Evolutionary conservation across 1,140 invertebrate species (phyloP).

Genomic region (Micrasema minimum): DNA sequence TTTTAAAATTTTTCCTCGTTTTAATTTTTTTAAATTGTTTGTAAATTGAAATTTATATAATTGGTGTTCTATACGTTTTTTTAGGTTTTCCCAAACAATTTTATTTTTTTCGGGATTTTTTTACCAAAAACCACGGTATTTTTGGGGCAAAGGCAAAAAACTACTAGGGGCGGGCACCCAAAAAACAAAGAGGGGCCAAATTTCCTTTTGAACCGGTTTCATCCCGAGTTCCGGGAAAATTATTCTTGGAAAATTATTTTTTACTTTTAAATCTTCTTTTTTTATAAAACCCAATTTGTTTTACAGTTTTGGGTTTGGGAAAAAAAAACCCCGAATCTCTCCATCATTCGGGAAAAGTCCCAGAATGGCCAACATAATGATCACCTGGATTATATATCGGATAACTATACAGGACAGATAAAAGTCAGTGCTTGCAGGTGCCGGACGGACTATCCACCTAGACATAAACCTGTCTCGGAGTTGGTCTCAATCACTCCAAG

Average conservation of each 20-base stretch:
- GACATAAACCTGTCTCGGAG: constrained; percentile 75
- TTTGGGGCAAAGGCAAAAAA: constrained; percentile 82
- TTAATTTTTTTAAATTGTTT: too few relatives aligned
- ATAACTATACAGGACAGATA: constrained; percentile 59
- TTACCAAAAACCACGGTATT: constrained; percentile 79
- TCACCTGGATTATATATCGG: constrained; percentile 55
- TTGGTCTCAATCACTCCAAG: constrained; percentile 53
- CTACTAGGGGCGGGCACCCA: constrained; percentile 86
- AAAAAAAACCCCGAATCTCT: constrained; percentile 69
- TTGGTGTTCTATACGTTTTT: too few relatives aligned
- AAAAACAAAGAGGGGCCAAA: constrained; percentile 72
- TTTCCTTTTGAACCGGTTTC: constrained; percentile 73
- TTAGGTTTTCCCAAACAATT: too few relatives aligned
- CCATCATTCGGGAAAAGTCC: constrained; percentile 62
- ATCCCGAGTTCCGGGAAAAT: not conserved
- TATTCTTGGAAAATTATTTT: not conserved
- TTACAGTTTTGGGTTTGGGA: constrained; percentile 75
- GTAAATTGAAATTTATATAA: too few relatives aligned
- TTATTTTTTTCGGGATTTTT: constrained; percentile 68
- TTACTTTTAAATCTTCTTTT: not conserved
- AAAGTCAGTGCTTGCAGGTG: constrained; percentile 74
- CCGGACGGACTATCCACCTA: constrained; percentile 72
- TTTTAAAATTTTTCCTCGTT: too few relatives aligned
- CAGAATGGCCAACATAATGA: constrained; percentile 55
- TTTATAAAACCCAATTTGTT: constrained; percentile 31